Conservation (phyloP, 2,113 vertebrate genomes). For the Cyanoderma ruficeps region DNA sequence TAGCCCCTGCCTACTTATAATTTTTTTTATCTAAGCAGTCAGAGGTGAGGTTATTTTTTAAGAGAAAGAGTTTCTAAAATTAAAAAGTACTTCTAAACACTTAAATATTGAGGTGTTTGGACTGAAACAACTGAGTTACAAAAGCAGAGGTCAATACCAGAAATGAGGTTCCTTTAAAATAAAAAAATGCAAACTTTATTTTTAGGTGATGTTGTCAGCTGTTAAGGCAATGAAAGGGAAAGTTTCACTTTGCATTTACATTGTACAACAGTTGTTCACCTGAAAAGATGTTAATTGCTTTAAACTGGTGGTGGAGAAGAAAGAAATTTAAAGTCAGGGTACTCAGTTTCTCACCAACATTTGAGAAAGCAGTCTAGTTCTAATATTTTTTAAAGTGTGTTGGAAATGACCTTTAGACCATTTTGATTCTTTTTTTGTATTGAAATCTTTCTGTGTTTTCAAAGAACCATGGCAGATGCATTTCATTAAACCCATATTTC, state of each 20-base stretch:
- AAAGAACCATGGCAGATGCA: neutral
- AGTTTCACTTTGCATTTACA: neutral
- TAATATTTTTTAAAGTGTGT: neutral
- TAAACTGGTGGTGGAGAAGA: neutral
- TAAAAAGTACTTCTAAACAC: neutral
- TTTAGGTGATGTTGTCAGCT: accelerated
- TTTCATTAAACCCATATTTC: neutral
- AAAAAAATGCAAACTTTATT: neutral
- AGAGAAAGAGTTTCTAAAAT: neutral
- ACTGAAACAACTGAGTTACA: neutral
- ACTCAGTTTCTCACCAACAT: neutral
- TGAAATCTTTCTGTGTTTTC: neutral
- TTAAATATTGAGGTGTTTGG: neutral
- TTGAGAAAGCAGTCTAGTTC: neutral
- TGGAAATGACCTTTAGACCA: neutral
- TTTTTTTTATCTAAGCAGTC: neutral
- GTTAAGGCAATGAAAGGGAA: neutral
- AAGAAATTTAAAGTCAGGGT: neutral
- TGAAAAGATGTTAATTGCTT: neutral
- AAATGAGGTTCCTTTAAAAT: neutral
- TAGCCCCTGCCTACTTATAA: accelerated
- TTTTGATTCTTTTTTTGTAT: neutral
- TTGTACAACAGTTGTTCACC: accelerated
- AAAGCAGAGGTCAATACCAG: neutral
- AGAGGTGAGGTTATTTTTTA: neutral